Evolutionary conservation across 2,797 vertebrate species (phyloP).

Genomic region (Harpagifer antarcticus): DNA sequence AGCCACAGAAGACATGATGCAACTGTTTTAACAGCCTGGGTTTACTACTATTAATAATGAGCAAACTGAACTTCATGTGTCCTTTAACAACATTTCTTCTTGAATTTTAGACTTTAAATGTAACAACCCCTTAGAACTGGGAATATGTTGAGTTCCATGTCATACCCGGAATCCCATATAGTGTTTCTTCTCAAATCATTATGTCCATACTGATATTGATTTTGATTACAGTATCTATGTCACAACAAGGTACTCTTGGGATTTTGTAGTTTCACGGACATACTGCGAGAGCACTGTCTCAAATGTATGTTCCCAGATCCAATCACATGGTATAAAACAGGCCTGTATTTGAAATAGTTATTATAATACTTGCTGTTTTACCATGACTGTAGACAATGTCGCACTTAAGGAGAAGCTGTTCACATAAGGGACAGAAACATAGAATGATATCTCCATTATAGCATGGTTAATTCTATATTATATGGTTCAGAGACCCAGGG

Average conservation of each 20-base stretch:
- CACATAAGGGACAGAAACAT: slow-evolving; percentile 4
- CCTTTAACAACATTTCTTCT: not conserved
- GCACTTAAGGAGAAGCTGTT: not conserved
- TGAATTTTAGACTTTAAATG: not conserved
- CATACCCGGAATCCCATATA: slow-evolving; percentile 12
- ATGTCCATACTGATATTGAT: slow-evolving; percentile 10
- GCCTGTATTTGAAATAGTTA: not conserved
- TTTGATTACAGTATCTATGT: slow-evolving; percentile 33
- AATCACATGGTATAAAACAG: not conserved
- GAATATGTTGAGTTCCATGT: not conserved
- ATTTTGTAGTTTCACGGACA: slow-evolving; percentile 20
- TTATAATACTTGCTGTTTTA: not conserved
- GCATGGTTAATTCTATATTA: slow-evolving; percentile 35
- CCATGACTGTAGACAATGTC: slow-evolving; percentile 15
- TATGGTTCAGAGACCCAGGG: slow-evolving; percentile 28
- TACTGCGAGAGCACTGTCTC: slow-evolving; percentile 1
- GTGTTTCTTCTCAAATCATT: slow-evolving; percentile 15
- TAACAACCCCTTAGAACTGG: not conserved
- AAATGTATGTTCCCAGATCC: slow-evolving; percentile 10
- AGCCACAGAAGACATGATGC: slow-evolving; percentile 1
- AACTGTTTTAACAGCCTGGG: not conserved
- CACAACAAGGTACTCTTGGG: slow-evolving; percentile 21
- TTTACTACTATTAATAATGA: not conserved
- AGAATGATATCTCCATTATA: not conserved
- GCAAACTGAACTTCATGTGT: not conserved